phyloP scores from a whole-genome alignment of 2,113 vertebrate genomes.

The Apteryx owenii region DNA sequence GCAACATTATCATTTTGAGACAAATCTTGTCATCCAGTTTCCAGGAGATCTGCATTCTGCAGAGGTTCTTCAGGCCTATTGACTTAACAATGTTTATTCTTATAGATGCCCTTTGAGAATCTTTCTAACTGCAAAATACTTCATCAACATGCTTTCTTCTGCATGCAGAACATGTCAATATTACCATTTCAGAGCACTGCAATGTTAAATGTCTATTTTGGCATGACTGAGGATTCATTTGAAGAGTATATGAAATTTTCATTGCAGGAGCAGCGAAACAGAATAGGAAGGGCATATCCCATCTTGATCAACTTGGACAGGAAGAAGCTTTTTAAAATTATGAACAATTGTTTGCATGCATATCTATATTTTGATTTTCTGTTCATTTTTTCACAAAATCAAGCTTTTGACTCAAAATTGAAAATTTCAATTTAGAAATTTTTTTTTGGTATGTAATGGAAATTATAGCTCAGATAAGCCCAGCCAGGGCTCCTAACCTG shows the following conservation, averaged over 20 bases:
- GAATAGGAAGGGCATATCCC: neutral
- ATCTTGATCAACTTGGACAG: neutral
- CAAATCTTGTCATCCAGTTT: neutral
- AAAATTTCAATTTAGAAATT: too few relatives aligned
- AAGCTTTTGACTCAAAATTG: too few relatives aligned
- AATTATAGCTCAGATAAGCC: too few relatives aligned
- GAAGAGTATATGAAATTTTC: neutral
- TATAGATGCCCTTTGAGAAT: neutral
- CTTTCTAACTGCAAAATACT: neutral
- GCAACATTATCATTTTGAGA: neutral
- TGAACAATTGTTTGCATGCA: too few relatives aligned
- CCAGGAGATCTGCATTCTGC: neutral
- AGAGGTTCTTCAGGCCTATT: neutral
- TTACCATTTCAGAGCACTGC: neutral
- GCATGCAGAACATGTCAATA: neutral
- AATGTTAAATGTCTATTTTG: neutral
- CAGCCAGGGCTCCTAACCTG: too few relatives aligned
- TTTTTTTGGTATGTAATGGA: too few relatives aligned
- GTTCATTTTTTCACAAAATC: too few relatives aligned
- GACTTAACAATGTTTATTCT: neutral
- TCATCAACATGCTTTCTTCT: neutral
- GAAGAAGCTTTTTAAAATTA: neutral
- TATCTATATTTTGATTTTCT: too few relatives aligned
- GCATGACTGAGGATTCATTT: neutral
- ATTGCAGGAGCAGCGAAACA: neutral